Percentiles rank a stretch among this genome's conserved stretches.
Evolutionary conservation across 2,113 vertebrate species (phyloP).

Genomic region (Elephantulus edwardii): DNA sequence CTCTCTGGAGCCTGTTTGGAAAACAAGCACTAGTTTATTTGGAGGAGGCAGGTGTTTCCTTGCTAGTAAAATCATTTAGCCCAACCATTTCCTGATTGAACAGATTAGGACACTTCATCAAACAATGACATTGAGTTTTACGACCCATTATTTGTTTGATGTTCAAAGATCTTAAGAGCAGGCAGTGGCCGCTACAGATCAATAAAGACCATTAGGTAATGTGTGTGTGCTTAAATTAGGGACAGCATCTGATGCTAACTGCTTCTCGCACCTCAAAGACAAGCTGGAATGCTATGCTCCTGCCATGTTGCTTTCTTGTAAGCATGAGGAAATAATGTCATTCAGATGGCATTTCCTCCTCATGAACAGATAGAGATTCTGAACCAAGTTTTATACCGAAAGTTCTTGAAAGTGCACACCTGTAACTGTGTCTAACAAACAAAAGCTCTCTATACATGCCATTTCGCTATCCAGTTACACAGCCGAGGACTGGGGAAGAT

Average conservation of each 20-base stretch:
- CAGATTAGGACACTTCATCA: slow-evolving; percentile 82
- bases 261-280: slow-evolving; percentile 59
- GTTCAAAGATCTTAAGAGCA: slow-evolving; percentile 81
- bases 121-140: slow-evolving; percentile 80
- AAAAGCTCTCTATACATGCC: slow-evolving; percentile 31
- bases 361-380: slow-evolving; percentile 48
- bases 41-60: slow-evolving; percentile 86
- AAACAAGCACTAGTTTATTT: slow-evolving; percentile 81
- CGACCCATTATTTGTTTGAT: slow-evolving; percentile 84
- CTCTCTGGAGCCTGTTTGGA: slow-evolving; percentile 62
- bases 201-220: slow-evolving; percentile 82
- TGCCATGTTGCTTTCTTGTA: slow-evolving; percentile 36
- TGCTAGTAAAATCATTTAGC: slow-evolving; percentile 82
- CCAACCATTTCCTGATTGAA: slow-evolving; percentile 82
- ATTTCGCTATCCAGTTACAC: slow-evolving; percentile 34
- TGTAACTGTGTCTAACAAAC: slow-evolving; percentile 17
- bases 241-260: slow-evolving; percentile 58
- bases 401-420: slow-evolving; percentile 53
- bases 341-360: slow-evolving; percentile 42
- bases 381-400: slow-evolving; percentile 23
- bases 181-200: slow-evolving; percentile 79
- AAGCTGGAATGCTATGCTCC: slow-evolving; percentile 55
- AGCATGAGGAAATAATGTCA: slow-evolving; percentile 60
- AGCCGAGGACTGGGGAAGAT: background rate
- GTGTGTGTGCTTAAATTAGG: slow-evolving; percentile 71